These are phyloP conservation scores for Etheostoma perlongum DNA, from an alignment of 2,797 vertebrate genomes.

Conservation along the genomic window DNA sequence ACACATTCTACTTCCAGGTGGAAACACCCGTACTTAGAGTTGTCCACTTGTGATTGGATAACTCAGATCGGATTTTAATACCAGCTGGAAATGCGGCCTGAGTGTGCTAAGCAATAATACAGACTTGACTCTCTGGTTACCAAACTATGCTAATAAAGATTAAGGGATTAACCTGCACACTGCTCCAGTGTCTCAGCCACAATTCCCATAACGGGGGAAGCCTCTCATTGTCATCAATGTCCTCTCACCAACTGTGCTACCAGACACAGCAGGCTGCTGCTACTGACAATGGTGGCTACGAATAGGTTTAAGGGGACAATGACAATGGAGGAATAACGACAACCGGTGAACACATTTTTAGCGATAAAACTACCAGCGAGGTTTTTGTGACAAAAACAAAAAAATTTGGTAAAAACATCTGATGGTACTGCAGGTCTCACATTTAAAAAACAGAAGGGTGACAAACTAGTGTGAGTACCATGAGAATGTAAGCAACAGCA, in stretches of 20 bases:
- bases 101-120: slow-evolving; percentile 13
- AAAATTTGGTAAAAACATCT: no score
- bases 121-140: slow-evolving; percentile 45
- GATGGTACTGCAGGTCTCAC: background rate
- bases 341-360: background rate
- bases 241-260: slow-evolving; percentile 33
- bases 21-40: no score
- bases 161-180: slow-evolving; percentile 65
- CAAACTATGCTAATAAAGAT: slow-evolving; percentile 66
- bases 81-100: background rate
- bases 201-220: slow-evolving; percentile 51
- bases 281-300: background rate
- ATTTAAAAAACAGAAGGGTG: background rate
- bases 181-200: slow-evolving; percentile 55
- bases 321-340: slow-evolving; percentile 8
- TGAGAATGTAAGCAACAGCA: background rate
- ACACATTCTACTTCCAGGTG: no score
- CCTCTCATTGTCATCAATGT: slow-evolving; percentile 61
- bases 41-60: no score
- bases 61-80: no score
- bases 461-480: background rate
- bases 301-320: slow-evolving; percentile 21
- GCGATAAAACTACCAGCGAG: background rate
- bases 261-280: slow-evolving; percentile 19
- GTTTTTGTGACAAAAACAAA: background rate